phyloP scores from a whole-genome alignment of 2,113 vertebrate species.

The Malurus elegans region DNA sequence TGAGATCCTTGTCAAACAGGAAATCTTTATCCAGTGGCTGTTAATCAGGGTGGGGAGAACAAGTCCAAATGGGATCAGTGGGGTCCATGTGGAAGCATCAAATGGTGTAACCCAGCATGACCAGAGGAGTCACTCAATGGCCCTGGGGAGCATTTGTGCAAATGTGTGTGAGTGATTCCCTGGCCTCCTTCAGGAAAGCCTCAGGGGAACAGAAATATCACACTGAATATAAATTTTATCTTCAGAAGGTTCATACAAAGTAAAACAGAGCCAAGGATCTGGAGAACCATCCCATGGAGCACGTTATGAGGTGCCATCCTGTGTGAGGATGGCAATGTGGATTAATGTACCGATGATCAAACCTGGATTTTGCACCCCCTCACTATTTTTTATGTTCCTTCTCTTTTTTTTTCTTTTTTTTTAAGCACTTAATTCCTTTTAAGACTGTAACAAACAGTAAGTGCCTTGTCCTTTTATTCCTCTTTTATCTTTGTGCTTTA shows the following conservation, averaged over 20 bases:
- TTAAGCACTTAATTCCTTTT: slow-evolving; percentile 7
- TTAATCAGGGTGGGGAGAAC: background rate
- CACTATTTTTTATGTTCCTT: background rate
- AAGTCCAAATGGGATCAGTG: background rate
- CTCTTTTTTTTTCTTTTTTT: background rate
- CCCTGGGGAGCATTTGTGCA: background rate
- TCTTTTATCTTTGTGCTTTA: slow-evolving; percentile 44
- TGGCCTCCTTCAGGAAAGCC: background rate
- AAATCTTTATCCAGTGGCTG: background rate
- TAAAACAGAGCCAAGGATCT: background rate
- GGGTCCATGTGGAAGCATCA: background rate
- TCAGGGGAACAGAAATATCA: background rate
- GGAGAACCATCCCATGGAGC: background rate
- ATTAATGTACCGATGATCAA: background rate
- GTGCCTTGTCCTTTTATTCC: slow-evolving; percentile 49
- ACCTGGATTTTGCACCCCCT: background rate
- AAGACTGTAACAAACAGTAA: slow-evolving; percentile 39
- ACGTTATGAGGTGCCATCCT: background rate
- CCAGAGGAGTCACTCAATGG: background rate
- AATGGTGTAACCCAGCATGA: background rate
- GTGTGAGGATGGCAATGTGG: background rate
- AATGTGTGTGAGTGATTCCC: background rate
- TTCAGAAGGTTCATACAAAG: background rate
- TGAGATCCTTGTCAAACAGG: background rate
- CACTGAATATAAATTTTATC: background rate